Base-by-base conservation (phyloP, 2,797 vertebrate genomes). In the Coccyzus lansbergi region DNA sequence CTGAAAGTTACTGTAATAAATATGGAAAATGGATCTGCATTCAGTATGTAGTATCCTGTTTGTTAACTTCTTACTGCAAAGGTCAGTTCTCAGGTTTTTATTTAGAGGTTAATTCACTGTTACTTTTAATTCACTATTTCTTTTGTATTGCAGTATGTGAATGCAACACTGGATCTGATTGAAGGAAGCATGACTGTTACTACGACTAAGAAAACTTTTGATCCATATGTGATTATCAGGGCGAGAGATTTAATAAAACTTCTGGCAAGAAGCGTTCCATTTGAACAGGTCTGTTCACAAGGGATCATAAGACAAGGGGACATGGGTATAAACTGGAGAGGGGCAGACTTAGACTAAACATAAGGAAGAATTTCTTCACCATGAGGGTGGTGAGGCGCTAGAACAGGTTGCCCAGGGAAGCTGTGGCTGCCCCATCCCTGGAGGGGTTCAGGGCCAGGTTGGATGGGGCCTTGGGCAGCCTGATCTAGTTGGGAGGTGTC, bases 181-280 rank as follows among this genome's bases (percentile, higher is more conserved):
- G 99, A 99, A 94, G 99, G 99, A 87, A 99, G 99, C 93, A 98
- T 99, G 96, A 99, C 98, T 3, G 99, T 99, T 29, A 97, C 96
- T 81, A 99, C 99, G 49, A 99, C 98, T 2, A 99, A 98, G 97
- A 99, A 99, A 96, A 99, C 99, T 3, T 99, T 98, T 88, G 99
- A 99, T 95, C 99, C 99, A 0, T 99, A 99, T 68, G 96, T 98
- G 70, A 99, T 99, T 51, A 93, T 99, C 51, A 98, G 98, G 92
- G 99, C 98, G 40, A 98, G 99, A 97, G 99, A 99, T 86, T 97
- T 99, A 78, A 99, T 99, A 97, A 99, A 99, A 94, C 98, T 99
- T 44, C 93, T 99, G 80, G 98, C 99, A 64, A 98, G 99, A 95
- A 99, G 99, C 1, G 99, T 99, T 79, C 99, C 99, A 0, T 99